Evolutionary conservation across 2,888 invertebrate genomes (phyloP), one percentile per base, ranked within the genome.

Genomic region (Omphaloscelis lunosa): DNA sequence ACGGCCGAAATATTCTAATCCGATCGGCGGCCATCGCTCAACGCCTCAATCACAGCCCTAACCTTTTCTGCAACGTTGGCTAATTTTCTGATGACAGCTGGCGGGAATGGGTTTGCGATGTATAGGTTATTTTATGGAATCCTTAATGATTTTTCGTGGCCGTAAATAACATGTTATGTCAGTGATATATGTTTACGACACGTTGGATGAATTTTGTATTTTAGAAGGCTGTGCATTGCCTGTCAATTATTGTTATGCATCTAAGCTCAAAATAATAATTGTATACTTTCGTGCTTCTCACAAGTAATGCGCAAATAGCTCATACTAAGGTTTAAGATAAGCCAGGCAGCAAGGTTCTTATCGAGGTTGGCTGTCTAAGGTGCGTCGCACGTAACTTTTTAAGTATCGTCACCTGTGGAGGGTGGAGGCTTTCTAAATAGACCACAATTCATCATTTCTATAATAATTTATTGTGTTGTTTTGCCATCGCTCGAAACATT

Each of bases 51-150:
- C 86, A 77, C 39, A 12, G 27, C n/a, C 3, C 45, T 3, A 23
- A 70, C 80, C 75, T 66, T 73, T 72, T 77, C 80, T 76, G 51
- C 70, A 45, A 59, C 78, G 53, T 48, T 48, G n/a, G 75, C 63
- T 85, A 86, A 86, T 73, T 86, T 83, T 80, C 78, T 83, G 85
- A 78, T 83, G 85, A 83, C 86, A 86, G 85, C 76, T 85, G 85
- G 0, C 53, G 69, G 68, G 23, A 69, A 80, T 68, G 67, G 65
- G 20, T 45, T 15, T 12, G n/a, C 66, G 66, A 71, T 80, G 29
- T 48, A 9, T 27, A 34, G 45, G 34, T 17, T 29, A 51, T 68
- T 68, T 75, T 69, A 29, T n/a, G 62, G 74, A 51, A 76, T 34
- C 29, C 62, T 20, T 45, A 66, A 79, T 73, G 23, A 58, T 65